Evolutionary conservation across 1,140 invertebrate genomes (phyloP).

Genomic region (Drosophila littoralis): DNA sequence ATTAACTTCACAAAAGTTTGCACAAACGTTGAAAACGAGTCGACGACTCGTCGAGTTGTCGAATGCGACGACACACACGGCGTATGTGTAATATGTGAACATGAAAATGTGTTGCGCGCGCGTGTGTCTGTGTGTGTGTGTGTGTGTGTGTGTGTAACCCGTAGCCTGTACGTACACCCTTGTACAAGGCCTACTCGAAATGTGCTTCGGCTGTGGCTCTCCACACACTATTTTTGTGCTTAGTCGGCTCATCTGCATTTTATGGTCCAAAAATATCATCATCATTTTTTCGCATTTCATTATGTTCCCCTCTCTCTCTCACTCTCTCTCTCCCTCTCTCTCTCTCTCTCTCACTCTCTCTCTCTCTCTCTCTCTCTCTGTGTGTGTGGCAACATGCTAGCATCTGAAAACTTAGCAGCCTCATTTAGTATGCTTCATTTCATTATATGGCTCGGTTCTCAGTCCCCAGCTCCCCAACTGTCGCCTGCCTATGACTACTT

Average conservation of each 20-base stretch:
- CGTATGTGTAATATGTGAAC: conserved; percentile 43
- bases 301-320: conserved; percentile 32
- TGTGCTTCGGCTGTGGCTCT: conserved; percentile 34
- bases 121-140: background rate
- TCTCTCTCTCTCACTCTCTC: too few species aligned
- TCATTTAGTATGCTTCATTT: conserved; percentile 82
- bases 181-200: conserved; percentile 59
- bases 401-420: conserved; percentile 74
- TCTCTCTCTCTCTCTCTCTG: background rate
- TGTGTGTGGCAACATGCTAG: conserved; percentile 25
- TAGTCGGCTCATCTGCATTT: conserved; percentile 82
- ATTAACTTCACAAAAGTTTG: conserved; percentile 67
- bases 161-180: conserved; percentile 9
- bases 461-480: conserved; percentile 23
- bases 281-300: conserved; percentile 81
- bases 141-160: conserved; percentile 12
- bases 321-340: too few species aligned
- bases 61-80: conserved; percentile 41
- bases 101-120: conserved; percentile 3
- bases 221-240: conserved; percentile 77
- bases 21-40: conserved; percentile 36
- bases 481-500: conserved; percentile 47
- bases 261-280: conserved; percentile 81
- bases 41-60: conserved; percentile 36
- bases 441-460: conserved; percentile 60